phyloP scores from a whole-genome alignment of 2,797 vertebrate species.

The Coranthus polyacanthus region DNA sequence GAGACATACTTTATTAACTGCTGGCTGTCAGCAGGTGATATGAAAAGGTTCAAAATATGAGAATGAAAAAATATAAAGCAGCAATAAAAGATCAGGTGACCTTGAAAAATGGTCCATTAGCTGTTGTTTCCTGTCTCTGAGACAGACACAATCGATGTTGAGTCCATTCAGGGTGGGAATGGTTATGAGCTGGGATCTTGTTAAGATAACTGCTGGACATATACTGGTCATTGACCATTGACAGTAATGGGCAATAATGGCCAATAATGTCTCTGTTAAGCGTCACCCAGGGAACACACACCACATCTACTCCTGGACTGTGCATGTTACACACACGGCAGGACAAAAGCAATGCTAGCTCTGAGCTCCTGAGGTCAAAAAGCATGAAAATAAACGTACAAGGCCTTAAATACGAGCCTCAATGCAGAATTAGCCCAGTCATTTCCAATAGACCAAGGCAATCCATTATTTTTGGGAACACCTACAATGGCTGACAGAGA shows the following conservation, averaged over 20 bases:
- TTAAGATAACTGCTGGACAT: slow-evolving; percentile 66
- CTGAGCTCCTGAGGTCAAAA: slow-evolving; percentile 18
- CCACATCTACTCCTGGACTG: slow-evolving; percentile 43
- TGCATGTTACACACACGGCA: slow-evolving; percentile 28
- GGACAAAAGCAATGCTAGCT: slow-evolving; percentile 64
- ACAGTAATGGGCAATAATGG: slow-evolving; percentile 73
- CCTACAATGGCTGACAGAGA: slow-evolving; percentile 44
- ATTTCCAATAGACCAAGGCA: slow-evolving; percentile 20
- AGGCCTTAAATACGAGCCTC: slow-evolving; percentile 11
- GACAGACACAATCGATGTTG: slow-evolving; percentile 34
- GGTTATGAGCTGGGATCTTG: slow-evolving; percentile 58
- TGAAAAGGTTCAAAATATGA: neutral
- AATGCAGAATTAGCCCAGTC: neutral
- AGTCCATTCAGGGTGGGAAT: slow-evolving; percentile 46
- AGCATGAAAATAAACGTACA: neutral
- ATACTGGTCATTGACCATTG: slow-evolving; percentile 63
- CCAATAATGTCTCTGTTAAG: slow-evolving; percentile 67
- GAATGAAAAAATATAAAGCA: slow-evolving; percentile 2
- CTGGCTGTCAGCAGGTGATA: neutral
- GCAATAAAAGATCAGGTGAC: slow-evolving; percentile 24
- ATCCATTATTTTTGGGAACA: slow-evolving; percentile 24
- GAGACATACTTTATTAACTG: slow-evolving; percentile 7
- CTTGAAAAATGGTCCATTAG: slow-evolving; percentile 24
- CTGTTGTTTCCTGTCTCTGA: slow-evolving; percentile 44
- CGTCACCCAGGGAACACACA: slow-evolving; percentile 66